These are phyloP conservation scores for Mycalesis mineus DNA, from an alignment of 2,888 invertebrate species.

Conservation along the genomic window DNA sequence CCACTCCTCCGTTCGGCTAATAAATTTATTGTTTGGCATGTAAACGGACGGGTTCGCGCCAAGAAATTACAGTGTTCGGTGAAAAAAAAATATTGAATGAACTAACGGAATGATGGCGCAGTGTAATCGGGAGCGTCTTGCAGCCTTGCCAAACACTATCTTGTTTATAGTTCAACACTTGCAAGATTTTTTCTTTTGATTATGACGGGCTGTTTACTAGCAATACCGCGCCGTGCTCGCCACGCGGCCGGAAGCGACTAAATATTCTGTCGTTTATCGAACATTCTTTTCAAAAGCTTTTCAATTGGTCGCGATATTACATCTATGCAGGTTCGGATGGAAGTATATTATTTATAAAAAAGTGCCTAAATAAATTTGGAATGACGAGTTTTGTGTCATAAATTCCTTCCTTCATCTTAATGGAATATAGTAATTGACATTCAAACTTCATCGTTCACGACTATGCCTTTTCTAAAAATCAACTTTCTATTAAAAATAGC, in stretches of 20 bases:
- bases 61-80: conserved; percentile 76
- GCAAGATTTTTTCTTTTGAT: conserved; percentile 49
- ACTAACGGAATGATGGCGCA: conserved; percentile 70
- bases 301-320: too few species aligned
- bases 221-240: conserved; percentile 17
- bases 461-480: too few species aligned
- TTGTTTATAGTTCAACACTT: conserved; percentile 66
- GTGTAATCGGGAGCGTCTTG: conserved; percentile 63
- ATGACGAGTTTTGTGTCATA: too few species aligned
- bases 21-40: conserved; percentile 79
- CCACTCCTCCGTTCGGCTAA: conserved; percentile 75
- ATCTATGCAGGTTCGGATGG: too few species aligned
- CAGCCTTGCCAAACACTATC: conserved; percentile 66
- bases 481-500: too few species aligned
- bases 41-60: conserved; percentile 78
- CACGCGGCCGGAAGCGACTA: conserved; percentile 13
- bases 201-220: conserved; percentile 45
- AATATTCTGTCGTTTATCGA: too few species aligned
- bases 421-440: too few species aligned
- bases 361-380: too few species aligned
- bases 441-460: too few species aligned
- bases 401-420: too few species aligned
- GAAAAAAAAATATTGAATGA: conserved; percentile 77
- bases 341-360: too few species aligned
- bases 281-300: too few species aligned